phyloP scores from a whole-genome alignment of 1,140 invertebrate species.

The Homalodisca vitripennis region DNA sequence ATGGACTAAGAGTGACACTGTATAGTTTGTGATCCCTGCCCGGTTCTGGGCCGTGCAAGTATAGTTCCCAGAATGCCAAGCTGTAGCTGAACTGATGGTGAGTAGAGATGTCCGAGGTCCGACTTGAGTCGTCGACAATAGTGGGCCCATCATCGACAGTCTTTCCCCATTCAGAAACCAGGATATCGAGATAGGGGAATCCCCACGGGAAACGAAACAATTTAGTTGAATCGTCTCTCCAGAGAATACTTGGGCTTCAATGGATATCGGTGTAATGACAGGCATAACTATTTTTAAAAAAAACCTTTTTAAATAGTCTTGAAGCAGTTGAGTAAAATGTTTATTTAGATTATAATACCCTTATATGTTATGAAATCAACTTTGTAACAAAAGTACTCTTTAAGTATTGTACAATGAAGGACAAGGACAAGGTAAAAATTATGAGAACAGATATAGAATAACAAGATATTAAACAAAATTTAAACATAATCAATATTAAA shows the following conservation, averaged over 20 bases:
- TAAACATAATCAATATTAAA: too few species aligned
- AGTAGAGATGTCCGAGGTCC: conserved; percentile 71
- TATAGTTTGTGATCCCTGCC: conserved; percentile 68
- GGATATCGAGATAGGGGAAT: conserved; percentile 67
- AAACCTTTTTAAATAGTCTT: not conserved
- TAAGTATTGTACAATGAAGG: too few species aligned
- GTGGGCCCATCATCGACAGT: conserved; percentile 50
- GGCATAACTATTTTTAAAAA: conserved; percentile 56
- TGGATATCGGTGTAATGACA: conserved; percentile 60
- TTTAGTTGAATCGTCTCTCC: conserved; percentile 52
- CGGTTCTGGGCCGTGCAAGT: conserved; percentile 72
- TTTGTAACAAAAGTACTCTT: too few species aligned
- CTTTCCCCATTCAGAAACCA: conserved; percentile 60
- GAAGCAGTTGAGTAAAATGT: too few species aligned
- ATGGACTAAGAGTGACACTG: conserved; percentile 63
- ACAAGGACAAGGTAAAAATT: too few species aligned
- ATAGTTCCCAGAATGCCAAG: conserved; percentile 69
- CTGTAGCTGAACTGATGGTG: conserved; percentile 73
- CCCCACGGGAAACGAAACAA: conserved; percentile 72
- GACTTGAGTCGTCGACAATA: conserved; percentile 62
- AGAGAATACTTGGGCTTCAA: conserved; percentile 51
- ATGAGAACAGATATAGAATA: too few species aligned
- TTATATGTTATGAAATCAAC: too few species aligned
- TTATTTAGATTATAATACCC: too few species aligned
- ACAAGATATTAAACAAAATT: too few species aligned